A percentile compares a stretch with the other conserved stretches of the same genome.
Evolutionary conservation across 2,113 vertebrate species (phyloP).

Genomic region (Merops nubicus): DNA sequence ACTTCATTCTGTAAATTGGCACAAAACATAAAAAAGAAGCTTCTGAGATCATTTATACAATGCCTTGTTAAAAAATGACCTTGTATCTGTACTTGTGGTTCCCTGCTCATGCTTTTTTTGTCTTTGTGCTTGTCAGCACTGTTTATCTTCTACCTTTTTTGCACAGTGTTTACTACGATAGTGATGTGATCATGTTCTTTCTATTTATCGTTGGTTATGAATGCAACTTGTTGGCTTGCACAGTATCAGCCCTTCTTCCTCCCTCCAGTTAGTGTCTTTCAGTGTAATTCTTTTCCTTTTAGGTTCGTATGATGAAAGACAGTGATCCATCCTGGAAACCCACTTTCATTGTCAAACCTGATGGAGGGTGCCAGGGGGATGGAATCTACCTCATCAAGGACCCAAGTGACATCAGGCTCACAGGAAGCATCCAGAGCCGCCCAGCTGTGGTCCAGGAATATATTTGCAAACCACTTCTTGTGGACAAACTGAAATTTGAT

Average conservation of each 20-base stretch:
- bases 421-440: slow-evolving; percentile 80
- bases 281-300: background rate
- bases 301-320: slow-evolving; percentile 89
- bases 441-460: slow-evolving; percentile 95
- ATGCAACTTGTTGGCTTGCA: background rate
- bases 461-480: slow-evolving; percentile 90
- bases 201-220: background rate
- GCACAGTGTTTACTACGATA: background rate
- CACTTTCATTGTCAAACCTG: slow-evolving; percentile 96
- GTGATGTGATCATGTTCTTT: background rate
- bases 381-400: slow-evolving; percentile 99
- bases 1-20: background rate
- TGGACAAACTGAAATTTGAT: slow-evolving; percentile 97
- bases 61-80: background rate
- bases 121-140: background rate
- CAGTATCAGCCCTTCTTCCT: background rate
- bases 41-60: background rate
- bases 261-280: background rate
- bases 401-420: slow-evolving; percentile 83
- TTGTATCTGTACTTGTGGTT: background rate
- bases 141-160: background rate
- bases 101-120: background rate
- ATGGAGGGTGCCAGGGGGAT: slow-evolving; percentile 94
- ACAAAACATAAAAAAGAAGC: background rate
- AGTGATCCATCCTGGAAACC: slow-evolving; percentile 81